Evolutionary conservation across 2,797 vertebrate genomes (phyloP).

Genomic region (Sebastes oblongus): DNA sequence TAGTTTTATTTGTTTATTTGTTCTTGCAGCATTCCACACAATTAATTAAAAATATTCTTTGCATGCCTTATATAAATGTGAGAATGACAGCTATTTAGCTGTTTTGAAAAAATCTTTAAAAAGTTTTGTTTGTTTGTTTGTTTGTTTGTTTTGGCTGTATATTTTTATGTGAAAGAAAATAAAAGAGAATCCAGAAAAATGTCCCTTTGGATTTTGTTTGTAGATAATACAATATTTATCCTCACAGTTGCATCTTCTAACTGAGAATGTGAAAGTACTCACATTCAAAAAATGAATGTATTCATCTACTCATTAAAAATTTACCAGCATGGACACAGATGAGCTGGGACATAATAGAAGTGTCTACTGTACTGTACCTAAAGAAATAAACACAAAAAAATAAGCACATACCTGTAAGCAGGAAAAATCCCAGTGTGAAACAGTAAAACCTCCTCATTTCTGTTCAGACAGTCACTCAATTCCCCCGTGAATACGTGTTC

Average conservation of each 20-base stretch:
- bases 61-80: neutral
- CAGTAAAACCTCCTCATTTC: constrained; percentile 46
- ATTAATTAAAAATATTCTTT: neutral
- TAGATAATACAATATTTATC: neutral
- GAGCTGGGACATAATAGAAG: neutral
- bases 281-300: neutral
- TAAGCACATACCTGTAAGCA: constrained; percentile 57
- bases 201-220: neutral
- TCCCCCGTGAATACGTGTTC: neutral
- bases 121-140: too few relatives aligned
- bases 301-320: neutral
- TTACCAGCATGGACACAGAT: neutral
- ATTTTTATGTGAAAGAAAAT: neutral
- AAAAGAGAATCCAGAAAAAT: neutral
- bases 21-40: neutral
- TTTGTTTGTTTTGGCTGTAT: neutral
- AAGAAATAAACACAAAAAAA: neutral
- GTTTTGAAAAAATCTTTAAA: neutral
- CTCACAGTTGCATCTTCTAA: neutral
- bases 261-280: neutral
- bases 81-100: neutral
- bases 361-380: neutral
- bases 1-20: neutral
- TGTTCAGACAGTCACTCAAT: constrained; percentile 7
- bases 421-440: constrained; percentile 44